phyloP scores from a whole-genome alignment of 2,888 invertebrate genomes.

The Panopea generosa region DNA sequence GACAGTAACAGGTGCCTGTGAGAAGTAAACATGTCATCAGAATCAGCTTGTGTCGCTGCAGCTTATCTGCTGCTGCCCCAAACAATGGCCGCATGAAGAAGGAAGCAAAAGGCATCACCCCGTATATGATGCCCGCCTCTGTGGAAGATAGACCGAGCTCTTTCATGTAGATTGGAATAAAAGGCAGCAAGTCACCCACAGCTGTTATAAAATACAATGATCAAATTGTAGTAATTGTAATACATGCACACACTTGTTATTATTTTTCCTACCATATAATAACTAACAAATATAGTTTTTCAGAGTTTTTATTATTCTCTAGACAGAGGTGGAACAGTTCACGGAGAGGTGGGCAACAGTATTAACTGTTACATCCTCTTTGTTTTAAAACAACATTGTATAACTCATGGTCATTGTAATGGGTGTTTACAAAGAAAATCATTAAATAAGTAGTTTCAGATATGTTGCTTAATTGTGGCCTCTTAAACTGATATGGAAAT shows the following conservation, averaged over 20 bases:
- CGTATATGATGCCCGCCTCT: conserved; percentile 92
- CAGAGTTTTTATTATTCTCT: too few relatives aligned
- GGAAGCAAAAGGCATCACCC: conserved; percentile 92
- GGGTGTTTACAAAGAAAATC: too few relatives aligned
- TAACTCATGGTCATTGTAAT: too few relatives aligned
- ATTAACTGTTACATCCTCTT: too few relatives aligned
- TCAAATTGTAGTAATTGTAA: too few relatives aligned
- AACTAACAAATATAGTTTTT: too few relatives aligned
- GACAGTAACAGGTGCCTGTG: conserved; percentile 92
- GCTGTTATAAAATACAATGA: conserved; percentile 87
- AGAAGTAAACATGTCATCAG: conserved; percentile 92
- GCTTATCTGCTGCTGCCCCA: conserved; percentile 92
- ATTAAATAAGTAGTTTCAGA: too few relatives aligned
- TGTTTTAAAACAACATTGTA: too few relatives aligned
- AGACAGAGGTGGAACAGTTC: too few relatives aligned
- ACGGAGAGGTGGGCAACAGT: too few relatives aligned
- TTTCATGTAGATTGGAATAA: conserved; percentile 92
- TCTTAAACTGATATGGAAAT: too few relatives aligned
- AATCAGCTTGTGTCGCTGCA: conserved; percentile 92
- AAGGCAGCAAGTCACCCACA: conserved; percentile 92
- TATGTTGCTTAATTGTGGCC: too few relatives aligned
- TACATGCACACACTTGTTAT: background rate
- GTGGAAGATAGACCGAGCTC: conserved; percentile 90
- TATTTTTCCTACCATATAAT: background rate
- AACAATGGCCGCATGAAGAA: conserved; percentile 92